These are phyloP conservation scores for Pituophis catenifer DNA, from an alignment of 2,113 vertebrate genomes.

Conservation along the genomic window DNA sequence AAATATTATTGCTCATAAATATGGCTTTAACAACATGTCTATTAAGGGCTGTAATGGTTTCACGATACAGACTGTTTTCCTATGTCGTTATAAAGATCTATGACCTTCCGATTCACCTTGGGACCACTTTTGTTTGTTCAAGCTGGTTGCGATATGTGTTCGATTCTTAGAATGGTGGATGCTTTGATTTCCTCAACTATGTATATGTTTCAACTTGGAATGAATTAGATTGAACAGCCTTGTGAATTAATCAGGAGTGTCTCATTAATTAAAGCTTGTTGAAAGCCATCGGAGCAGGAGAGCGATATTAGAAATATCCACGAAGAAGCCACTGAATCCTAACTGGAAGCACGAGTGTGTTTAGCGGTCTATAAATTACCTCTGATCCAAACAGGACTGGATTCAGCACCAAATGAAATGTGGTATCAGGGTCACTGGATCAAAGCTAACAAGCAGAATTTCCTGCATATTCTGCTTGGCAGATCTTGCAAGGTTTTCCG, in stretches of 20 bases:
- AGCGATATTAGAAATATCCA: background rate
- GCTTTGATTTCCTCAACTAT: background rate
- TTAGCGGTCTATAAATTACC: background rate
- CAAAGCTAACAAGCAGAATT: background rate
- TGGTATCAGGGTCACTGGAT: background rate
- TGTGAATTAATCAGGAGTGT: background rate
- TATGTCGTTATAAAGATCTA: background rate
- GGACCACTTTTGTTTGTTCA: background rate
- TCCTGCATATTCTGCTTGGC: background rate
- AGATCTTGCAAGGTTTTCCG: background rate
- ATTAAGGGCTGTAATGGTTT: background rate
- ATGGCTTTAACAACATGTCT: background rate
- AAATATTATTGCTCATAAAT: background rate
- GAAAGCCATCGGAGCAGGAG: background rate
- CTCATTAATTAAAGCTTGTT: background rate
- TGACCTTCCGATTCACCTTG: background rate
- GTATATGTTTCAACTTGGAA: background rate
- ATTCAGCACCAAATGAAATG: background rate
- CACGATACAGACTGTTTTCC: background rate
- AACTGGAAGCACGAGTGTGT: background rate
- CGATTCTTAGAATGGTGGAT: background rate
- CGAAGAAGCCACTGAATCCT: background rate
- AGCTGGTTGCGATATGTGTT: background rate
- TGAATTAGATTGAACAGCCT: background rate
- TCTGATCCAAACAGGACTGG: background rate